Conservation (phyloP, 2,113 vertebrate genomes). For the Corythoichthys haematopterus region DNA sequence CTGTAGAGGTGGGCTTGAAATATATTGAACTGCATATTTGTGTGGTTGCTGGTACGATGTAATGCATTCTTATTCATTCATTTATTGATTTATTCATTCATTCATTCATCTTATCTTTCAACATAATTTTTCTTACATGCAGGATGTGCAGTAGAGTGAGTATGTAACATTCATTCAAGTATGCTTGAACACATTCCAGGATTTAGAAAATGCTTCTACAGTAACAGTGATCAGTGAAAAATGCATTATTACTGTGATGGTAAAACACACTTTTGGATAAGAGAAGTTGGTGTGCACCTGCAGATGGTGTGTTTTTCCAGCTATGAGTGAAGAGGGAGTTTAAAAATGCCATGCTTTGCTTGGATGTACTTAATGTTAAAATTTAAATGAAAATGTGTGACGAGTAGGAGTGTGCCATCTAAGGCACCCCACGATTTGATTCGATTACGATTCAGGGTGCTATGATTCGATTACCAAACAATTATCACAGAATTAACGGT, state of each 20-base stretch:
- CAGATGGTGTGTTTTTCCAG: background rate
- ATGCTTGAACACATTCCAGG: too few relatives aligned
- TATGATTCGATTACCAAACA: too few relatives aligned
- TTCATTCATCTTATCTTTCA: background rate
- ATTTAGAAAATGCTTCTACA: too few relatives aligned
- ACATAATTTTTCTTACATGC: background rate
- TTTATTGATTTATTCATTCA: background rate
- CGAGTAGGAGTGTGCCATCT: too few relatives aligned
- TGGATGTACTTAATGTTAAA: background rate
- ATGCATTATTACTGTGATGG: background rate
- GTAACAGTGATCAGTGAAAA: too few relatives aligned
- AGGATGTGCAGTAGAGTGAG: too few relatives aligned
- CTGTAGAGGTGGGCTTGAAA: conserved; percentile 29
- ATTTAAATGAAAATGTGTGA: too few relatives aligned
- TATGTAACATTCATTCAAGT: too few relatives aligned
- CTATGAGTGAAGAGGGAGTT: background rate
- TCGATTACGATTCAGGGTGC: too few relatives aligned
- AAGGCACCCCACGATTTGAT: too few relatives aligned
- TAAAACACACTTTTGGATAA: background rate
- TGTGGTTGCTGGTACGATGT: conserved; percentile 13
- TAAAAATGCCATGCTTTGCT: background rate
- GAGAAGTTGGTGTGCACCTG: background rate
- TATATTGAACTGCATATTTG: conserved; percentile 18
- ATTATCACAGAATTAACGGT: too few relatives aligned
- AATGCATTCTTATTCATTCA: background rate